These are phyloP conservation scores for Patella ulyssiponensis DNA, from an alignment of 2,888 invertebrate species.

Conservation along the genomic window DNA sequence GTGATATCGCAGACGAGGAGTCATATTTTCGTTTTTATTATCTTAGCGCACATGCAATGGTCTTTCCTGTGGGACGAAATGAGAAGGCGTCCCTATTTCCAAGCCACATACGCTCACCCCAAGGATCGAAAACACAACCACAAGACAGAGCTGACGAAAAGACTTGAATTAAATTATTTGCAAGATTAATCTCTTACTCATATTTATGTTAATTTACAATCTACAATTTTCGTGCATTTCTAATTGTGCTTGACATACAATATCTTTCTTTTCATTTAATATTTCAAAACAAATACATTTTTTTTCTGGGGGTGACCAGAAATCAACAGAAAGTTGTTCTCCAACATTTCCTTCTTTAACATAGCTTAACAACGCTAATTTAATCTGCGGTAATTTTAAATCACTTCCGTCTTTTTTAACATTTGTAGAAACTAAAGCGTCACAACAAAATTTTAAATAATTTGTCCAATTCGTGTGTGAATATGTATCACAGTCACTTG, in stretches of 20 bases:
- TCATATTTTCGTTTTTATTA: too few species aligned
- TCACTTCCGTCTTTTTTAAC: not conserved
- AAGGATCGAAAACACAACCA: too few species aligned
- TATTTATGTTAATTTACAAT: too few species aligned
- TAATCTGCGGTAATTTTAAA: conserved; percentile 9
- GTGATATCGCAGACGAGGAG: too few species aligned
- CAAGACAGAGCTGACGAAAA: too few species aligned
- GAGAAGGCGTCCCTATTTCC: too few species aligned
- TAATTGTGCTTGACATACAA: not conserved
- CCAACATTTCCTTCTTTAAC: conserved; percentile 28
- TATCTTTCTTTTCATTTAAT: conserved; percentile 8
- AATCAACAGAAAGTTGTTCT: conserved; percentile 24
- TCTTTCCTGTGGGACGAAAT: too few species aligned
- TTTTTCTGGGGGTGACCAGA: conserved; percentile 20
- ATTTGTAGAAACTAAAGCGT: conserved; percentile 22
- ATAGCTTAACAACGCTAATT: conserved; percentile 23
- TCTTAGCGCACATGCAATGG: too few species aligned
- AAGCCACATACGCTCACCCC: too few species aligned
- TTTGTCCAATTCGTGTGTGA: conserved; percentile 30
- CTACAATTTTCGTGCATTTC: not conserved
- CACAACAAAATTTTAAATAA: conserved; percentile 28
- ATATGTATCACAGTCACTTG: conserved; percentile 26
- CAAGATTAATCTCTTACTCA: too few species aligned
- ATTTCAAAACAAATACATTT: conserved; percentile 29
- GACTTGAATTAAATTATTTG: too few species aligned